Conservation (phyloP, 2,888 invertebrate genomes). For the Euproctis similis region DNA sequence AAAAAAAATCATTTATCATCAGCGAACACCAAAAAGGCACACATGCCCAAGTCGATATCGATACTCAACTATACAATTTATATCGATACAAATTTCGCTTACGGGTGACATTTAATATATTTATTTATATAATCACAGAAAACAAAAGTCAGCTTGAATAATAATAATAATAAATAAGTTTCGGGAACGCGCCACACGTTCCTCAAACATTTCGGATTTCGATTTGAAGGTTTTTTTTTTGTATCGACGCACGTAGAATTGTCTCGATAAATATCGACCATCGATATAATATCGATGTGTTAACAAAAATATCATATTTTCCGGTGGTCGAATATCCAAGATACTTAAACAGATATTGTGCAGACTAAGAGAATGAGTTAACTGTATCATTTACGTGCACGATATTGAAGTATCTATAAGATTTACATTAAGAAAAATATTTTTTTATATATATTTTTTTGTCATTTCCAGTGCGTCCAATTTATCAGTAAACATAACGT, state of each 20-base stretch:
- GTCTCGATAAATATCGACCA: too few relatives aligned
- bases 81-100: slow-evolving; percentile 10
- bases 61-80: slow-evolving; percentile 7
- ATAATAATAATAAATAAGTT: slow-evolving; percentile 8
- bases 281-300: too few relatives aligned
- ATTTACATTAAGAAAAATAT: background rate
- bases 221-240: too few relatives aligned
- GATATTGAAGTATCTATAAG: slow-evolving; percentile 5
- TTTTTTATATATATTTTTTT: background rate
- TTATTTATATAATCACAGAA: slow-evolving; percentile 14
- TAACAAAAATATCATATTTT: too few relatives aligned
- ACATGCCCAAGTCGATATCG: slow-evolving; percentile 13
- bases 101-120: background rate
- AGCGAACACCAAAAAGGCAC: slow-evolving; percentile 12
- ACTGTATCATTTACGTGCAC: slow-evolving; percentile 7
- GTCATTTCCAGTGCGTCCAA: slow-evolving; percentile 8
- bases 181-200: too few relatives aligned
- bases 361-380: slow-evolving; percentile 15
- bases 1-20: slow-evolving; percentile 18
- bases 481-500: slow-evolving; percentile 4
- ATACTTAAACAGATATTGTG: slow-evolving; percentile 12
- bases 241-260: too few relatives aligned
- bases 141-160: slow-evolving; percentile 6
- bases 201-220: too few relatives aligned
- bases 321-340: slow-evolving; percentile 13